Conservation (phyloP, 2,888 invertebrate genomes). For the Heteromurus nitidus region DNA sequence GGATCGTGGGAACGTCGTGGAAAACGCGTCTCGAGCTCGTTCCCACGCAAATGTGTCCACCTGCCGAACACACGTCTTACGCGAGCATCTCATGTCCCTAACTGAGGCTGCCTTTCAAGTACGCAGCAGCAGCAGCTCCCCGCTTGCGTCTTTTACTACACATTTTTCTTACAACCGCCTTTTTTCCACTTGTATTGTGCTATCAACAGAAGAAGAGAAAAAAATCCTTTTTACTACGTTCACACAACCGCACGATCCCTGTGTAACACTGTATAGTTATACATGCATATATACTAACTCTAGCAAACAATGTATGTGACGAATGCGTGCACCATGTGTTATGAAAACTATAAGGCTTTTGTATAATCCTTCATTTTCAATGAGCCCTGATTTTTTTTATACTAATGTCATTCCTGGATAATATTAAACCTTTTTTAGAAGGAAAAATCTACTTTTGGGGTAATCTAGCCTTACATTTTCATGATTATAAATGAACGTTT, state of each 20-base stretch:
- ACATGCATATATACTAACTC: no score
- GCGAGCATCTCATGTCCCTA: constrained; percentile 67
- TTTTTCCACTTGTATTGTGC: constrained; percentile 16
- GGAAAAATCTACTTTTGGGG: no score
- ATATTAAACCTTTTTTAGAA: no score
- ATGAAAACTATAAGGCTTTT: neutral
- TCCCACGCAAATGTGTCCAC: constrained; percentile 74
- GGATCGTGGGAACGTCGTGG: constrained; percentile 74
- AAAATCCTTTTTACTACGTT: constrained; percentile 34
- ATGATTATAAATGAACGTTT: no score
- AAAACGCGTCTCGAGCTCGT: constrained; percentile 74
- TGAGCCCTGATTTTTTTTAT: neutral
- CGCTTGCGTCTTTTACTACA: constrained; percentile 38
- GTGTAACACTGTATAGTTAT: no score
- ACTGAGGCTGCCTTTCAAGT: constrained; percentile 50
- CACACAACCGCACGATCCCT: neutral
- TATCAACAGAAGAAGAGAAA: constrained; percentile 24
- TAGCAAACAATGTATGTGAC: neutral
- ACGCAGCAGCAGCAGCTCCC: constrained; percentile 47
- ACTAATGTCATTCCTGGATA: no score
- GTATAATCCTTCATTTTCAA: neutral
- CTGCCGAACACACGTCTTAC: constrained; percentile 73
- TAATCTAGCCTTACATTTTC: no score
- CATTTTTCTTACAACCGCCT: constrained; percentile 30
- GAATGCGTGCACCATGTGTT: constrained; percentile 20